Evolutionary conservation across 2,797 vertebrate species (phyloP).

Genomic region (Falco cherrug): DNA sequence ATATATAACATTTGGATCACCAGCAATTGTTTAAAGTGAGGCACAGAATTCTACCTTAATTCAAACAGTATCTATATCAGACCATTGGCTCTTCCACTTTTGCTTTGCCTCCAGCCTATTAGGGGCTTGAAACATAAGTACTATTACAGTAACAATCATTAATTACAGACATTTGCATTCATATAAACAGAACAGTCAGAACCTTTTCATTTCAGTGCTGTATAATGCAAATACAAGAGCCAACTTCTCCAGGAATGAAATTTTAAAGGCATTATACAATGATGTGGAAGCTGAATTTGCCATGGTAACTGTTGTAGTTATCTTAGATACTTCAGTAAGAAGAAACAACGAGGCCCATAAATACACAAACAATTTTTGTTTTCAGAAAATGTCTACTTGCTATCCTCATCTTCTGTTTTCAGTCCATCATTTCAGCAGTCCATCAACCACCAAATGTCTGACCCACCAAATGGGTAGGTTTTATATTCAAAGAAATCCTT

Average conservation of each 20-base stretch:
- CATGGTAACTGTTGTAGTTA: constrained; percentile 57
- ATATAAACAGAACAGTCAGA: not conserved
- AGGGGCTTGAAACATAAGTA: not conserved
- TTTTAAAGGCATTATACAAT: constrained; percentile 10
- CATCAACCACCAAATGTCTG: not conserved
- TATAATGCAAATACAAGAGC: not conserved
- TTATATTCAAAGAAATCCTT: not conserved
- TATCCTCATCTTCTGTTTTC: not conserved
- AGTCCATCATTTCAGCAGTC: not conserved
- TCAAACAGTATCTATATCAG: not conserved
- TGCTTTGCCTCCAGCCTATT: not conserved
- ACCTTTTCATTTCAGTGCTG: not conserved
- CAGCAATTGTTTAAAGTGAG: not conserved
- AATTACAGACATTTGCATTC: not conserved
- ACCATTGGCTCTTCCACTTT: not conserved
- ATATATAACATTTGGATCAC: not conserved
- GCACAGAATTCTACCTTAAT: constrained; percentile 14
- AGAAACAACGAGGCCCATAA: not conserved
- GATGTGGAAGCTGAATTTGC: constrained; percentile 40
- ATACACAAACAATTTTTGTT: constrained; percentile 27
- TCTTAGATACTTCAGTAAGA: not conserved
- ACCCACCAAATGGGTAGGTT: not conserved
- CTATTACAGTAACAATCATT: not conserved
- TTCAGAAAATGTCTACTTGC: not conserved
- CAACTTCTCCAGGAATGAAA: not conserved